Percentiles rank a stretch among this genome's conserved stretches.
These are phyloP conservation scores for Dinomys branickii DNA, from an alignment of 2,113 vertebrate species.

Conservation along the genomic window DNA sequence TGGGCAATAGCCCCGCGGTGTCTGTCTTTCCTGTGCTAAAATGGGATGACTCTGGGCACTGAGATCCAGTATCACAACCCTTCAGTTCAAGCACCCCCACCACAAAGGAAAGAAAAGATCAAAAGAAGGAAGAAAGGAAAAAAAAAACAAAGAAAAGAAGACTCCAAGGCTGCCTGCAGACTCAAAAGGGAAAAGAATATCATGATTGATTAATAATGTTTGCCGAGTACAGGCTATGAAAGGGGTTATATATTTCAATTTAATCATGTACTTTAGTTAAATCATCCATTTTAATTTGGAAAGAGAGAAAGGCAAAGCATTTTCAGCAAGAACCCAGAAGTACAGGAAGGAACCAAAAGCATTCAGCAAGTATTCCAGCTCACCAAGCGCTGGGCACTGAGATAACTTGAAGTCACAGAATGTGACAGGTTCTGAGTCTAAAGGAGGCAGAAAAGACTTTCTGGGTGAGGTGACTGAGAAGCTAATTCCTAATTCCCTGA, in stretches of 20 bases:
- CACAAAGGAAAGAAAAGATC: neutral
- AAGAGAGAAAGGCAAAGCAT: neutral
- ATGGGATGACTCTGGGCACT: neutral
- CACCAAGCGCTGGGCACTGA: neutral
- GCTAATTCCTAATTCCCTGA: neutral
- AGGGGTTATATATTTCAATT: neutral
- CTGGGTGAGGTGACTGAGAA: neutral
- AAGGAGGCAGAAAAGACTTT: neutral
- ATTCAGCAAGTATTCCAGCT: neutral
- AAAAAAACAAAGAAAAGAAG: neutral
- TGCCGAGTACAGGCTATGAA: neutral
- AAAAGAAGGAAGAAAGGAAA: neutral
- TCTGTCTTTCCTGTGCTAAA: neutral
- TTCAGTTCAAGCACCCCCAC: neutral
- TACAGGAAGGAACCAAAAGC: neutral
- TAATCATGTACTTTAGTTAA: neutral
- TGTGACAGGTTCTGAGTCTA: neutral
- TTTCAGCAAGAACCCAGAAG: conserved; percentile 15
- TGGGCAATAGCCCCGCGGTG: neutral
- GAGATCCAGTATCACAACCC: neutral
- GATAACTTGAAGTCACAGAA: neutral
- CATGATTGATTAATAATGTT: neutral
- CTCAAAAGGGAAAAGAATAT: neutral
- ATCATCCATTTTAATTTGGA: neutral
- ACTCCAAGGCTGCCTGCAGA: neutral